Conservation (phyloP, 2,113 vertebrate species). For the Toxotes chatareus region DNA sequence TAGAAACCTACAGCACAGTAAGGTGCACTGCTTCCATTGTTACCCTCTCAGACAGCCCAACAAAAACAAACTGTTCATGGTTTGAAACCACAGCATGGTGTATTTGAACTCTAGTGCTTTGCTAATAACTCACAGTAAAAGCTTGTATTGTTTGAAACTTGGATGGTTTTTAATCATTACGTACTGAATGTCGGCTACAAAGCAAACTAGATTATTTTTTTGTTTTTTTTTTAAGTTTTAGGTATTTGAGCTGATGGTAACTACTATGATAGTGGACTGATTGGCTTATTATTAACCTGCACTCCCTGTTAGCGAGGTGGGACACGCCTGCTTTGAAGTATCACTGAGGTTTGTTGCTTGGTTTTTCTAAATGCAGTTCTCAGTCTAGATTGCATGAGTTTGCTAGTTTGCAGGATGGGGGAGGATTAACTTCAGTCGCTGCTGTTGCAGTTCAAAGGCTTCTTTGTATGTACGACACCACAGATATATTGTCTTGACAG, state of each 20-base stretch:
- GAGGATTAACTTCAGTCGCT: constrained; percentile 19
- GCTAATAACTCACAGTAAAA: constrained; percentile 37
- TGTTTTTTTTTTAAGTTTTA: constrained; percentile 27
- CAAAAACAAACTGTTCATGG: constrained; percentile 47
- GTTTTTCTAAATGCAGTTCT: constrained; percentile 38
- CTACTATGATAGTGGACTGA: constrained; percentile 55
- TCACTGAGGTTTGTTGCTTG: constrained; percentile 44
- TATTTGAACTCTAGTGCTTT: constrained; percentile 47
- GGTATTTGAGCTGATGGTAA: constrained; percentile 41
- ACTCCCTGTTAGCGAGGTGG: constrained; percentile 44
- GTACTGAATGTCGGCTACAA: constrained; percentile 40
- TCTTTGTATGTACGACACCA: constrained; percentile 54
- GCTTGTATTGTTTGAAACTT: constrained; percentile 43
- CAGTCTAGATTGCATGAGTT: constrained; percentile 66
- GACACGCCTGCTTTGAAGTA: constrained; percentile 33
- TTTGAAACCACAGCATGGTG: constrained; percentile 40
- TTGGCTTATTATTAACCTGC: constrained; percentile 63
- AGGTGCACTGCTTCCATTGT: constrained; percentile 27
- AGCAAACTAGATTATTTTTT: constrained; percentile 11
- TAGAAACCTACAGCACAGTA: constrained; percentile 38
- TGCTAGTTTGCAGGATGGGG: constrained; percentile 47
- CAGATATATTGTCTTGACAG: constrained; percentile 56
- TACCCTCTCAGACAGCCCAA: constrained; percentile 39
- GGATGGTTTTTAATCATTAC: constrained; percentile 42
- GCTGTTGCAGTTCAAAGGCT: constrained; percentile 51